A percentile compares a stretch with the other conserved stretches of the same genome.
Conservation (phyloP, 2,113 vertebrate genomes). For the Actenoides hombroni region DNA sequence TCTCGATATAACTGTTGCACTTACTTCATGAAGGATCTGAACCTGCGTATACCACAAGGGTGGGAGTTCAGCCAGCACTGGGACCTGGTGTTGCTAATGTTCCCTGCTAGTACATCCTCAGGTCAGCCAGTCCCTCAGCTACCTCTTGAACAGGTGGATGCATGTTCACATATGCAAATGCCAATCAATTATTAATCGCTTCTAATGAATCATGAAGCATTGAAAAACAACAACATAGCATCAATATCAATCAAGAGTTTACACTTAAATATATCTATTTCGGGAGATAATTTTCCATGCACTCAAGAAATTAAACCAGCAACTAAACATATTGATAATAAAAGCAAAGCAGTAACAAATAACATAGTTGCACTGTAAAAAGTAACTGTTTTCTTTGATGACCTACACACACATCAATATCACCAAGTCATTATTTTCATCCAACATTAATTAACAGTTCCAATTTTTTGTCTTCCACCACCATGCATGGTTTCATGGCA, state of each 20-base stretch:
- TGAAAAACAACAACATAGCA: neutral
- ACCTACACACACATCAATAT: neutral
- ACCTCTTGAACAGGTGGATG: neutral
- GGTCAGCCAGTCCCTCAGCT: neutral
- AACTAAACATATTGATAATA: neutral
- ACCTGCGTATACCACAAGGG: no score
- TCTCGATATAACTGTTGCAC: neutral
- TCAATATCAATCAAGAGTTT: neutral
- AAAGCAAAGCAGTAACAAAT: neutral
- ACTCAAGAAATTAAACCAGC: neutral
- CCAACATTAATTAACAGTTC: neutral
- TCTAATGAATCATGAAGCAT: neutral
- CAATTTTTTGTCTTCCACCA: neutral
- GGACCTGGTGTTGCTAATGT: neutral
- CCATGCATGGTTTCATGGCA: neutral
- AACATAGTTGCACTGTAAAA: neutral
- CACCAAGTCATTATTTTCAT: neutral
- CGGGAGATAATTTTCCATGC: neutral
- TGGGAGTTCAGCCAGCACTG: neutral
- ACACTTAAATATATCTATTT: neutral
- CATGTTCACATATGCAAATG: neutral
- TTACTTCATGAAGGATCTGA: neutral
- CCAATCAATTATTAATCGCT: neutral
- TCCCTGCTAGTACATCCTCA: neutral
- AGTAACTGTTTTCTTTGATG: neutral